Evolutionary conservation across 1,140 invertebrate species (phyloP).

Genomic region (Nylanderia fulva): DNA sequence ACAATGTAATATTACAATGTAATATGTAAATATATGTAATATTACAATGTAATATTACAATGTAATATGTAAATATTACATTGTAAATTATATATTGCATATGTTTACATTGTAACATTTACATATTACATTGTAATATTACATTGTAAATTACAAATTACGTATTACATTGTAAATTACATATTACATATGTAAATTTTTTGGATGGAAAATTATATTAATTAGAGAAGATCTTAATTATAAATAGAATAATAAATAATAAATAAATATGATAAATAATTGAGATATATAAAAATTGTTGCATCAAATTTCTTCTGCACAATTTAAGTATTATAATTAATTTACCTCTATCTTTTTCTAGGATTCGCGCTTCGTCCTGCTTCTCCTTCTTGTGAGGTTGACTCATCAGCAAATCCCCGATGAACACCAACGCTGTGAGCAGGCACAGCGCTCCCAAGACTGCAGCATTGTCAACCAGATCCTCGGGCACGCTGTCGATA

Average conservation of each 20-base stretch:
- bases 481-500: conserved; percentile 89
- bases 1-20: too few species aligned
- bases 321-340: not conserved
- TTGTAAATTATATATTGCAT: too few species aligned
- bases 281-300: not conserved
- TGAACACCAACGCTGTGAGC: conserved; percentile 89
- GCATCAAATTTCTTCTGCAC: not conserved
- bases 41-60: too few species aligned
- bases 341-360: conserved; percentile 79
- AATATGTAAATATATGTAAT: too few species aligned
- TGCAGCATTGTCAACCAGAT: conserved; percentile 90
- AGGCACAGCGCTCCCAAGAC: conserved; percentile 90
- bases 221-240: not conserved
- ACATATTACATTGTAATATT: too few species aligned
- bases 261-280: too few species aligned
- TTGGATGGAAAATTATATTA: not conserved
- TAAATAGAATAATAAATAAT: not conserved
- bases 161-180: too few species aligned
- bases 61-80: too few species aligned
- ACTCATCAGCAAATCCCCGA: conserved; percentile 87
- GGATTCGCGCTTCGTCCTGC: conserved; percentile 71
- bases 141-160: too few species aligned
- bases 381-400: conserved; percentile 76
- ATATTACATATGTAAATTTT: too few species aligned
- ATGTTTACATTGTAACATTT: too few species aligned